Evolutionary conservation across 2,888 invertebrate species (phyloP).

Genomic region (Chrysodeixis includens): DNA sequence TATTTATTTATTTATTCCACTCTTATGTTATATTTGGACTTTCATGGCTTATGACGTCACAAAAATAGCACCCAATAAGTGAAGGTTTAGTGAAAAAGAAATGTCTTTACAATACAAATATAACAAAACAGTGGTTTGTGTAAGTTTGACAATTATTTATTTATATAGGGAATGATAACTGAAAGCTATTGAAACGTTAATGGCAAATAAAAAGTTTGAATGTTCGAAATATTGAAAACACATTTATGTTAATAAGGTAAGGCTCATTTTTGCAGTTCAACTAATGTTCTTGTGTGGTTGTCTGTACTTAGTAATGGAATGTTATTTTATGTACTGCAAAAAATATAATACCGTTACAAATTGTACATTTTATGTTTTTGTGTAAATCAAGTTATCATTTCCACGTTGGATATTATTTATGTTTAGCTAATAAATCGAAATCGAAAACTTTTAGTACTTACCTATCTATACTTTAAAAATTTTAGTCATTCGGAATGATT

Average conservation of each 20-base stretch:
- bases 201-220: neutral
- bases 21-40: constrained; percentile 34
- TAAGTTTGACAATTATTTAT: constrained; percentile 15
- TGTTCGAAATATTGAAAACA: neutral
- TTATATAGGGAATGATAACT: constrained; percentile 16
- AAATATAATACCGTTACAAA: neutral
- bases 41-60: neutral
- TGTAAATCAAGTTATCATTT: constrained; percentile 14
- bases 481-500: constrained; percentile 30
- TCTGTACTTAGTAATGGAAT: too few species aligned
- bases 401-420: constrained; percentile 44
- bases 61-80: neutral
- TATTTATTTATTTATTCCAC: constrained; percentile 53
- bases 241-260: too few species aligned
- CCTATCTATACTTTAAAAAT: constrained; percentile 36
- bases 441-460: constrained; percentile 39
- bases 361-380: neutral
- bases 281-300: too few species aligned
- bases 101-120: constrained; percentile 2
- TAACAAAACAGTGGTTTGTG: constrained; percentile 21
- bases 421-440: constrained; percentile 33
- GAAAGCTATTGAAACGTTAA: neutral
- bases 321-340: too few species aligned
- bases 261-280: too few species aligned
- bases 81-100: neutral